Conservation (phyloP, 2,797 vertebrate species). For the Manis javanica region DNA sequence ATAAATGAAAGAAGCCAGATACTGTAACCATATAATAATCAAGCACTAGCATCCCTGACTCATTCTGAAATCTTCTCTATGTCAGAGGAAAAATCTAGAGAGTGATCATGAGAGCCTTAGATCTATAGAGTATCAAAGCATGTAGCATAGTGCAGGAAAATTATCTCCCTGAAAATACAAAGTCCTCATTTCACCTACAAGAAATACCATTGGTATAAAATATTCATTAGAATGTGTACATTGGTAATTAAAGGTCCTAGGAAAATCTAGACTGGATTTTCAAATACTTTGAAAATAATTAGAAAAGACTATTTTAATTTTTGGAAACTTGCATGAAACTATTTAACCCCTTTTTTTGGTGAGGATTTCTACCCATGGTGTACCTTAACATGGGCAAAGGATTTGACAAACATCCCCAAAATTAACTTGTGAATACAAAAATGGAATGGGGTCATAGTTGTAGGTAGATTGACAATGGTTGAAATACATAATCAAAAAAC, state of each 20-base stretch:
- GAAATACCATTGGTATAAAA: slow-evolving; percentile 1
- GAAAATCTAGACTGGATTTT: slow-evolving; percentile 44
- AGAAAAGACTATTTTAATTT: slow-evolving; percentile 33
- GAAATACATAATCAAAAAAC: not conserved
- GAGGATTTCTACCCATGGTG: not conserved
- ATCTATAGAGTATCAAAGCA: not conserved
- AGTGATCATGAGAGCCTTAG: not conserved
- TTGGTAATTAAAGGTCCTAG: not conserved
- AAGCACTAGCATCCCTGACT: not conserved
- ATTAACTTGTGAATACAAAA: not conserved
- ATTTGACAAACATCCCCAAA: not conserved
- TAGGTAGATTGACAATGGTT: not conserved
- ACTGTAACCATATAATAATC: not conserved
- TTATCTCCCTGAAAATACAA: not conserved
- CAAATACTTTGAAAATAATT: not conserved
- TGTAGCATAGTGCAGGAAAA: not conserved
- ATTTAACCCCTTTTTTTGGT: not conserved
- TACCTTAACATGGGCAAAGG: slow-evolving; percentile 7
- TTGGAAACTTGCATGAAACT: not conserved
- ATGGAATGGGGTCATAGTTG: not conserved
- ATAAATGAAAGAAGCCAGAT: slow-evolving; percentile 32
- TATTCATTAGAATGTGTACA: not conserved
- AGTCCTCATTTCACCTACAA: not conserved
- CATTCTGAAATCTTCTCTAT: slow-evolving; percentile 13
- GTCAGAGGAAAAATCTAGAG: not conserved